Evolutionary conservation across 2,797 vertebrate species (phyloP), one percentile per base, ranked within the genome.

Genomic region (Leucoraja ocellata): DNA sequence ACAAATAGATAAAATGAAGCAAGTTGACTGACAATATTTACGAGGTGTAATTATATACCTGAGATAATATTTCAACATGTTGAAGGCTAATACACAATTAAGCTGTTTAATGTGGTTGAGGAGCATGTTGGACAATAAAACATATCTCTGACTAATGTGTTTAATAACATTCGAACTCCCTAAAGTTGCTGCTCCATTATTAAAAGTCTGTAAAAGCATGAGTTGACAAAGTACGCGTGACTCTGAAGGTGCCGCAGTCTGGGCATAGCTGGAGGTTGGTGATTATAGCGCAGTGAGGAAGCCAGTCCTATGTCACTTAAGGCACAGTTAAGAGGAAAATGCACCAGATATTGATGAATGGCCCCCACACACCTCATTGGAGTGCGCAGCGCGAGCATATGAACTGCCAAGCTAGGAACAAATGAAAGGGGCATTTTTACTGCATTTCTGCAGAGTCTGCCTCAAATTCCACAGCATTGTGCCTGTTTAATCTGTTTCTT

Each of bases 121-220:
- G 28, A 65, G 36, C 68, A 23, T 91, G 65, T 91, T 73, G 68
- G 11, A n/a, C 39, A 58, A 74, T 92, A 92, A 92, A 92, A 54
- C 2, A 73, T 46, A 71, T n/a, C 68, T 14, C 71, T 92, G 88
- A 91, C 32, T 32, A 36, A 74, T 92, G 90, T 54, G 21, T 11
- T 92, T 73, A 92, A 92, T 92, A 92, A 92, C 68, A 76, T 92
- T 54, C 71, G 4, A 74, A 92, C 90, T 92, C 90, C 39, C 39
- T 76, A 46, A 74, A 76, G 90, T 92, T 74, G 16, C 71, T 92
- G 71, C 23, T 28, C 23, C 39, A 54, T 54, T 92, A 54, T 54
- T 92, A 92, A 92, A 54, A 39, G 11, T 76, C 10, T 23, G 25
- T 68, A 92, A 76, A 46, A 76, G 21, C 32, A 25, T 88, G 63